A percentile compares a stretch with the other conserved stretches of the same genome.
These are phyloP conservation scores for Notarius lentiginosus DNA, from an alignment of 2,113 vertebrate genomes.

Conservation along the genomic window DNA sequence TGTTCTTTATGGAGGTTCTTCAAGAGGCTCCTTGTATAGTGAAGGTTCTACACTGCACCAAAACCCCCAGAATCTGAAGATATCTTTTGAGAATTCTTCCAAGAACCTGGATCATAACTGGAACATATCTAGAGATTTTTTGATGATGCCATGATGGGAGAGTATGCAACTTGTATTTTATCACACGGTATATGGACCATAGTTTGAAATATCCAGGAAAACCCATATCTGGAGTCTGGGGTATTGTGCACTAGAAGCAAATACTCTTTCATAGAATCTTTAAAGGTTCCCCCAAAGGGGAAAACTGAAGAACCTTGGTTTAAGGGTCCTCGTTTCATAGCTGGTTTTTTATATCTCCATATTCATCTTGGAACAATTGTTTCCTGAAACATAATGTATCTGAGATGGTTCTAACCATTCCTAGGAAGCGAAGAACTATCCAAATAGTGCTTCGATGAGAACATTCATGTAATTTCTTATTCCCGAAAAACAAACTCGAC, in stretches of 20 bases:
- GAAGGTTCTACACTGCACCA: too few relatives aligned
- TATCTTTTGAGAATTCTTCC: too few relatives aligned
- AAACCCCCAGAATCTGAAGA: too few relatives aligned
- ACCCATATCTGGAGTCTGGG: too few relatives aligned
- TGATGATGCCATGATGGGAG: too few relatives aligned
- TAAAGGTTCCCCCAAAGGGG: background rate
- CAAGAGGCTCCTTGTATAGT: background rate
- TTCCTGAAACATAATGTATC: background rate
- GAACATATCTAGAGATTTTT: background rate
- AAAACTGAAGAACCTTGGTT: background rate
- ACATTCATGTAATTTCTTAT: background rate
- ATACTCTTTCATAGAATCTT: background rate
- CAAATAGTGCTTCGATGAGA: background rate
- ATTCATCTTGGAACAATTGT: background rate
- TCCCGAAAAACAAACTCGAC: conserved; percentile 66
- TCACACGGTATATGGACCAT: too few relatives aligned
- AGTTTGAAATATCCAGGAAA: too few relatives aligned
- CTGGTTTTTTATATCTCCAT: background rate
- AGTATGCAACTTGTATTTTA: too few relatives aligned
- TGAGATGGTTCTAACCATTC: background rate
- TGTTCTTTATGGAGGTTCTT: background rate
- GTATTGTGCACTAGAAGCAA: background rate
- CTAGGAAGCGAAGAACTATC: background rate
- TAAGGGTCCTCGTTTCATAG: background rate
- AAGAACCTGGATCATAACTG: too few relatives aligned